Percentiles rank a stretch among this genome's conserved stretches.
Conservation (phyloP, 2,888 invertebrate genomes). For the Leptopilina syphax region DNA sequence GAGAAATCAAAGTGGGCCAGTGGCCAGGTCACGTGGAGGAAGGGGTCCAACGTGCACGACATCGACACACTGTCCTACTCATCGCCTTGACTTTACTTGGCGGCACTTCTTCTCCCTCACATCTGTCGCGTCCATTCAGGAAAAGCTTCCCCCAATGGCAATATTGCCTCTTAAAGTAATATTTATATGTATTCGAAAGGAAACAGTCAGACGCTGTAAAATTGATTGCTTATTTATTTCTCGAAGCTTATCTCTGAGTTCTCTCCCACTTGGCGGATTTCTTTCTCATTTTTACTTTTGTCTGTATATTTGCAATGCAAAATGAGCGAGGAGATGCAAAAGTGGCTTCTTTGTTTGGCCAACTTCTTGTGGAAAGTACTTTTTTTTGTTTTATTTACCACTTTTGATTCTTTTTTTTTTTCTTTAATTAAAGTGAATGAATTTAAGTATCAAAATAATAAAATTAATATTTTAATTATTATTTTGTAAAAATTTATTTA, state of each 20-base stretch:
- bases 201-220: not conserved
- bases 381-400: too few species aligned
- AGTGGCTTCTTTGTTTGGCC: too few species aligned
- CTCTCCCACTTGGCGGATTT: not conserved
- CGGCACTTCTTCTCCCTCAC: conserved; percentile 56
- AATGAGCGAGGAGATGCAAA: too few species aligned
- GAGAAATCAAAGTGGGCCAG: conserved; percentile 75
- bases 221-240: conserved; percentile 10
- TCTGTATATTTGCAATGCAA: not conserved
- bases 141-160: conserved; percentile 57
- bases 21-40: conserved; percentile 75
- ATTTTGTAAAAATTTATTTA: too few species aligned
- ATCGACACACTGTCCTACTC: conserved; percentile 77
- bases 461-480: too few species aligned
- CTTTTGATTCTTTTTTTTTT: too few species aligned
- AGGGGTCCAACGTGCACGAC: conserved; percentile 73
- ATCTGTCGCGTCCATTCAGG: conserved; percentile 62
- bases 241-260: not conserved
- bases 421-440: too few species aligned
- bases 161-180: not conserved
- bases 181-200: conserved; percentile 17
- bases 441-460: too few species aligned
- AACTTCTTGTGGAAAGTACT: too few species aligned
- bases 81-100: conserved; percentile 61
- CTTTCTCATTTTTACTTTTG: conserved; percentile 1